These are phyloP conservation scores for Temnopleurus reevesii DNA, from an alignment of 53 echinoderm and acorn worm genomes.

Conservation along the genomic window DNA sequence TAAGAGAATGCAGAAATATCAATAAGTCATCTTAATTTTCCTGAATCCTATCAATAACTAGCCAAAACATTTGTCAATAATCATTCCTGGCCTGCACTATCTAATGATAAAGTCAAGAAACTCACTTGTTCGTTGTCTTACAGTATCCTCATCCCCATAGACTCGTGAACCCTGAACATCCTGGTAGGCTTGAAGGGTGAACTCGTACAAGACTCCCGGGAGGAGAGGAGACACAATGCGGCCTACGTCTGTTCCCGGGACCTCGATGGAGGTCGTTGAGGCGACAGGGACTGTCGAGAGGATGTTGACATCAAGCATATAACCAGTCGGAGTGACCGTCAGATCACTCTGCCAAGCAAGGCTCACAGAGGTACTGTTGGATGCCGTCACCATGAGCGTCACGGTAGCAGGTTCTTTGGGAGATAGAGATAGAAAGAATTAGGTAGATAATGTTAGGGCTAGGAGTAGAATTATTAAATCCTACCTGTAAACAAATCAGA, in stretches of 20 bases:
- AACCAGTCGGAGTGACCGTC: not conserved
- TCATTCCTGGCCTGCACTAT: too few species aligned
- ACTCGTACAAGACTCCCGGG: conserved; percentile 12
- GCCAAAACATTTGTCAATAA: too few species aligned
- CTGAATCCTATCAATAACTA: too few species aligned
- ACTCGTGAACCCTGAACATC: not conserved
- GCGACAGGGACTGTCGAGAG: not conserved
- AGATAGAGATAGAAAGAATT: not conserved
- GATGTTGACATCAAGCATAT: not conserved
- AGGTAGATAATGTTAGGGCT: too few species aligned
- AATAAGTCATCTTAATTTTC: too few species aligned
- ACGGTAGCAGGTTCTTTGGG: conserved; percentile 1
- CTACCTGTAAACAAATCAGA: too few species aligned
- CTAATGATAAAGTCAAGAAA: too few species aligned
- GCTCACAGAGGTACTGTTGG: conserved; percentile 18
- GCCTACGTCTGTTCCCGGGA: not conserved
- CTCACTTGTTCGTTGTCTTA: conserved; percentile 4
- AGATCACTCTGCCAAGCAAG: not conserved
- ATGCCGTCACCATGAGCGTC: not conserved
- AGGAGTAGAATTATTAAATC: too few species aligned
- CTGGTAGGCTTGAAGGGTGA: not conserved
- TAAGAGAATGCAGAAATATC: too few species aligned
- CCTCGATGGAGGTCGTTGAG: not conserved
- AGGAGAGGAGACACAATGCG: not conserved
- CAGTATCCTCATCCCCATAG: not conserved